Percentiles rank a stretch among this genome's conserved stretches.
These are phyloP conservation scores for Deilephila elpenor DNA, from an alignment of 2,888 invertebrate species.

Conservation along the genomic window DNA sequence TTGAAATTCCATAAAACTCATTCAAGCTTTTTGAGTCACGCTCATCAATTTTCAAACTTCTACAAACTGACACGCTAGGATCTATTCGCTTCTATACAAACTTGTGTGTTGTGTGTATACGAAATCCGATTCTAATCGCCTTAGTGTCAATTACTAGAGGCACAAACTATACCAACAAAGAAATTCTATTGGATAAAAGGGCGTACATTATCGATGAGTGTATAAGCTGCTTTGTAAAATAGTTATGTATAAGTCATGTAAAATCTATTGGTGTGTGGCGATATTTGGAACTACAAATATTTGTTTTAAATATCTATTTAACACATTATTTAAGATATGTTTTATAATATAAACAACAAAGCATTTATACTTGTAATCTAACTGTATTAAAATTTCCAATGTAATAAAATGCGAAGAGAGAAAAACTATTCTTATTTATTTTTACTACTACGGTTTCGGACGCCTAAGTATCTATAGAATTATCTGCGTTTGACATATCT, in stretches of 20 bases:
- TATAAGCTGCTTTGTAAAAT: neutral
- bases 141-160: slow-evolving; percentile 21
- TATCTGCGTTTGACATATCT: neutral
- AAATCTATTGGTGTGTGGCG: too few species aligned
- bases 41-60: neutral
- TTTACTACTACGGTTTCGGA: too few species aligned
- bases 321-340: too few species aligned
- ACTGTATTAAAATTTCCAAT: too few species aligned
- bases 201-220: neutral
- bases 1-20: neutral
- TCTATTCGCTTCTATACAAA: neutral
- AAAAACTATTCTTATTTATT: too few species aligned
- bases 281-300: too few species aligned
- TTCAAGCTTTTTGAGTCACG: too few species aligned
- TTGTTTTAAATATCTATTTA: too few species aligned
- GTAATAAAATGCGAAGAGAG: too few species aligned
- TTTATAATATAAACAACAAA: too few species aligned
- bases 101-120: neutral
- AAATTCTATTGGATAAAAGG: neutral
- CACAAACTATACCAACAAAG: slow-evolving; percentile 10
- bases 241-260: too few species aligned
- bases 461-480: neutral
- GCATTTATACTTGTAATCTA: too few species aligned
- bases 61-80: neutral
- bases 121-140: slow-evolving; percentile 27